Base-by-base conservation (phyloP, 1,140 invertebrate genomes). In the Lasioglossum baleicum region DNA sequence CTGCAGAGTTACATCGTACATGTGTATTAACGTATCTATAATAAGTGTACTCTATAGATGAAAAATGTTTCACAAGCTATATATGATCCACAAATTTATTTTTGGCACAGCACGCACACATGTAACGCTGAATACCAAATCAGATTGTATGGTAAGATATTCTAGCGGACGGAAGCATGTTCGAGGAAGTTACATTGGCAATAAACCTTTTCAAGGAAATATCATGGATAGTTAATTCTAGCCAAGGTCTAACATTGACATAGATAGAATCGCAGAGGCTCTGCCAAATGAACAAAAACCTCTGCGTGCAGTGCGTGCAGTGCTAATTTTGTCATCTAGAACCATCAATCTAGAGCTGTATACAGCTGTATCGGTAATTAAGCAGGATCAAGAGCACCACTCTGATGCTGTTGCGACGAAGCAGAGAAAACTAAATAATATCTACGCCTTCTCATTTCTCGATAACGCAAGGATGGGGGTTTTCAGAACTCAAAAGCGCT, bases 171-270 rank as follows among this genome's bases (percentile, higher is more conserved):
- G 40, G 22, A 82, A 60, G 8, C 61, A 7, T 22, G 7, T 17
- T 67, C 1, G 22, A 56, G 69, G 48, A 44, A 82, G 44, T 80
- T 78, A 61, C 61, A 71, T 74, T 68, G 64, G 66, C 63, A 83
- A 75, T 84, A 80, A 84, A 64, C 31, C 22, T 81, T 85, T 76
- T 82, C 60, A 86, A 86, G 70, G 67, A 82, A 84, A 83, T 80
- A 64, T 74, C 66, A 65, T 83, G 60, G 44, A 56, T 64, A 79
- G 65, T 83, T 87, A 85, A 82, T 80, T 87, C 42, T 83, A 84
- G 80, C 81, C 88, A 90, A 90, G 88, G 88, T 86, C 75, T 84
- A 87, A 88, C 87, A 89, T 89, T 88, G 89, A 80, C 86, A 89
- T 83, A 88, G 81, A 74, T 75, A 84, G 67, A 88, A 76, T 51